phyloP scores from a whole-genome alignment of 1,140 invertebrate genomes.

The Drosophila navojoa region DNA sequence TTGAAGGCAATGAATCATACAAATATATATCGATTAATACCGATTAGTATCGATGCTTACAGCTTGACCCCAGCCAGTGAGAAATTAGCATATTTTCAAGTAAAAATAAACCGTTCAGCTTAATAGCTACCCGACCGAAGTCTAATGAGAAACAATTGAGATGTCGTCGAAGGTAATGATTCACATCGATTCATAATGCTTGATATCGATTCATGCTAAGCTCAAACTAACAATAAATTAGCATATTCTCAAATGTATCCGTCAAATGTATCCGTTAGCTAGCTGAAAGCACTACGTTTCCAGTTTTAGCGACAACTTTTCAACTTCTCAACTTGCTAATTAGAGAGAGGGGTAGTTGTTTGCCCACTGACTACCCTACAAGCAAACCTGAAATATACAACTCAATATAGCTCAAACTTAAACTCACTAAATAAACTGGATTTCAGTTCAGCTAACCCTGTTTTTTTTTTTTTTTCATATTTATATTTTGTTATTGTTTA shows the following conservation, averaged over 20 bases:
- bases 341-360: not conserved
- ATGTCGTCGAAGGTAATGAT: conserved; percentile 78
- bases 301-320: conserved; percentile 20
- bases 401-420: too few relatives aligned
- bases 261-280: conserved; percentile 3
- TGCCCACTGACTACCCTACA: not conserved
- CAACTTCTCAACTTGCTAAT: not conserved
- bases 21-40: conserved; percentile 35
- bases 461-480: not conserved
- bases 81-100: conserved; percentile 78
- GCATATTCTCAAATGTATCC: conserved; percentile 66
- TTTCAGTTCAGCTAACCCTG: conserved; percentile 5
- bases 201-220: conserved; percentile 29
- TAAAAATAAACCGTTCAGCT: not conserved
- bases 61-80: conserved; percentile 37
- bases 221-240: conserved; percentile 56
- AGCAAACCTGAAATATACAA: not conserved
- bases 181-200: conserved; percentile 48
- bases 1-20: conserved; percentile 71
- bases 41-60: conserved; percentile 14
- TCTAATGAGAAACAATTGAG: conserved; percentile 43
- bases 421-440: not conserved
- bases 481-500: conserved; percentile 17
- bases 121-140: conserved; percentile 6
- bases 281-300: conserved; percentile 10